Base-by-base conservation (phyloP, 1,140 invertebrate genomes). In the Nylanderia fulva region DNA sequence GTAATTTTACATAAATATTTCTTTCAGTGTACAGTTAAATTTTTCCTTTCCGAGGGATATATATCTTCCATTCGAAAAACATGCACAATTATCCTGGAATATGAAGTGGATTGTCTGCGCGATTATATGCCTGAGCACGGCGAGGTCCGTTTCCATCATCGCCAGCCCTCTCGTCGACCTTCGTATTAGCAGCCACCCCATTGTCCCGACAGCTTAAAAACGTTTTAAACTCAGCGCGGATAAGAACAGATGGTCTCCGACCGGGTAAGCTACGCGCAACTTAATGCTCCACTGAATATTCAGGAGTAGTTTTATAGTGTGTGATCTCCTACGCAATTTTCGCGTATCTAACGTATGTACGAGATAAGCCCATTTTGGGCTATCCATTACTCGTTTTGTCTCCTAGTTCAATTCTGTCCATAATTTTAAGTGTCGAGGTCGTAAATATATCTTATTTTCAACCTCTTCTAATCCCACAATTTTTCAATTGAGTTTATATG, bases 211-310 rank as follows among this genome's bases (percentile, higher is more conserved):
- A 45, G 85, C 80, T 88, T 88, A 88, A 86, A 88, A 88, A n/a
- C 85, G 85, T 29, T 84, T 84, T 69, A 86, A 48, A 77, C 68
- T n/a, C n/a, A n/a, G 74, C 52, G 24, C 54, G 86, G 85, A 85
- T 86, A 86, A 86, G 85, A 86, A 84, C 87, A 75, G 87, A 88
- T 85, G 79, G 74, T 68, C 61, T 64, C 52, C 72, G 27, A 21
- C 27, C 75, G 29, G 39, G 63, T 69, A 69, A 80, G 68, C 83
- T 76, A 42, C 60, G 86, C 39, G 69, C 24, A 36, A 88, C 72
- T 84, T 79, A 88, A 88, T 88, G 85, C 71, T 63, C 64, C 52
- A 39, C 85, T 82, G 86, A 86, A 88, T 88, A 88, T 88, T 88
- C 86, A 88, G 36, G 75, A 83, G 77, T 76, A 71, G 75, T 84